These are phyloP conservation scores for Nymphalis polychloros DNA, from an alignment of 2,888 invertebrate species.

Conservation along the genomic window DNA sequence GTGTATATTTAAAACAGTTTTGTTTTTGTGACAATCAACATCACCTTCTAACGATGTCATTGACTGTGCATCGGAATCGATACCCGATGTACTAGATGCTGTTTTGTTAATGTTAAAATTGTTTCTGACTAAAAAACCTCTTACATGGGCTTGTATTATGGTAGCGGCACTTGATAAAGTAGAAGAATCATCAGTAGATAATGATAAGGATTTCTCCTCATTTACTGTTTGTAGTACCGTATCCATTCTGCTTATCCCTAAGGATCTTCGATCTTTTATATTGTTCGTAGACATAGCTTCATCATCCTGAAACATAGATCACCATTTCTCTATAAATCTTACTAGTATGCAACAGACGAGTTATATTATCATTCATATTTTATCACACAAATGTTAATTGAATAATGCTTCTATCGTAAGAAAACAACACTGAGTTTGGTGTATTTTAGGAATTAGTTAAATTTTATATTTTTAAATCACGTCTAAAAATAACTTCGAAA, in stretches of 20 bases:
- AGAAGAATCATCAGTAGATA: constrained; percentile 77
- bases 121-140: constrained; percentile 85
- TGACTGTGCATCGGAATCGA: constrained; percentile 63
- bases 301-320: constrained; percentile 56
- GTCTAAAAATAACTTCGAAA: too few species aligned
- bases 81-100: constrained; percentile 61
- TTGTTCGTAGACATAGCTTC: constrained; percentile 46
- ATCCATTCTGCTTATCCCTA: constrained; percentile 72
- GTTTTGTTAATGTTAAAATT: constrained; percentile 71
- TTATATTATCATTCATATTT: too few species aligned
- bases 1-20: constrained; percentile 74
- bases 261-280: constrained; percentile 61
- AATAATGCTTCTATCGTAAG: too few species aligned
- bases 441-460: too few species aligned
- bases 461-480: too few species aligned
- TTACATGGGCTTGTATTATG: constrained; percentile 85
- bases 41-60: constrained; percentile 61
- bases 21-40: constrained; percentile 57
- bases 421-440: too few species aligned
- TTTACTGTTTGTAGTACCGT: constrained; percentile 78
- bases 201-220: constrained; percentile 75
- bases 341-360: too few species aligned
- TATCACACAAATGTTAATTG: too few species aligned
- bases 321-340: too few species aligned
- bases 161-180: constrained; percentile 82